Conservation (phyloP, 2,888 invertebrate species). For the Cryptus viduatorius region DNA sequence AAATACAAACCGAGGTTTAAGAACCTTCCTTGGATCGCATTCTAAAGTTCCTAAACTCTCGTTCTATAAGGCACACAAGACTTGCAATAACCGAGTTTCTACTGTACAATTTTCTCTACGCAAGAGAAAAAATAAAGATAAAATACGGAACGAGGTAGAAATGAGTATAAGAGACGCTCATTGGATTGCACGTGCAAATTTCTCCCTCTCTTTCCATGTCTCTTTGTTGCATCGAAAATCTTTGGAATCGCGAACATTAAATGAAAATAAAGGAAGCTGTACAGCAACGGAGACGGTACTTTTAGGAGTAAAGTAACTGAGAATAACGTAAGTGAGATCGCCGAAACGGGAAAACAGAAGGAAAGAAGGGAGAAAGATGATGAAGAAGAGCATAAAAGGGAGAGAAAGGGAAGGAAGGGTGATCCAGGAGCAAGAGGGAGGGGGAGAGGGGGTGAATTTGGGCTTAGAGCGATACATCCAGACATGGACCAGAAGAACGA, state of each 20-base stretch:
- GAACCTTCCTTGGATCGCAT: no score
- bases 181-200: constrained; percentile 40
- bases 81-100: background rate
- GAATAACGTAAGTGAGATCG: constrained; percentile 56
- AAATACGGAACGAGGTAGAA: background rate
- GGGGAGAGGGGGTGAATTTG: constrained; percentile 18
- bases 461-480: constrained; percentile 43
- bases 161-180: background rate
- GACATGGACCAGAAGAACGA: constrained; percentile 66
- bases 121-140: constrained; percentile 1
- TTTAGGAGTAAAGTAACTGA: constrained; percentile 61
- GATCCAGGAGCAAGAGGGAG: background rate
- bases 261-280: constrained; percentile 63
- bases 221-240: constrained; percentile 43
- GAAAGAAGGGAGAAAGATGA: constrained; percentile 20
- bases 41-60: no score
- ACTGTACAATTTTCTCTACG: constrained; percentile 44
- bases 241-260: constrained; percentile 50
- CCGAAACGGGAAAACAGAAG: constrained; percentile 51
- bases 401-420: background rate
- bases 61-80: no score
- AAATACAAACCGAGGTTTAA: no score
- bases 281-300: constrained; percentile 67
- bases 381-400: no score
- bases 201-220: constrained; percentile 15